Evolutionary conservation across 2,797 vertebrate species (phyloP).

Genomic region (Ateles fusciceps): DNA sequence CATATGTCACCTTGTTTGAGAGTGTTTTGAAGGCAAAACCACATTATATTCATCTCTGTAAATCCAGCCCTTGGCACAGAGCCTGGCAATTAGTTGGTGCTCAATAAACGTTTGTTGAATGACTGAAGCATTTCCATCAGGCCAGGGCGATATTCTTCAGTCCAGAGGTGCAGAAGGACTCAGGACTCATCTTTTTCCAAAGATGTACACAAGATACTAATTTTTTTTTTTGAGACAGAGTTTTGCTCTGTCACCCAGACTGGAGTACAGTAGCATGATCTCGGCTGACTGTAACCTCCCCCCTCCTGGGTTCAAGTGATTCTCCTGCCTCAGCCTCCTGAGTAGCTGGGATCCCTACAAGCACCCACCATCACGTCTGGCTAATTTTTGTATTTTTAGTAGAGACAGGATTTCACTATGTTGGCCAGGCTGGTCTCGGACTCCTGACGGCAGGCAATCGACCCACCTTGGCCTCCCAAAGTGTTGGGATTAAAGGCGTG

Average conservation of each 20-base stretch:
- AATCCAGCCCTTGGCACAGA: background rate
- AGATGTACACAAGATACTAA: background rate
- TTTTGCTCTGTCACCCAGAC: background rate
- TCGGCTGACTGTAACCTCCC: background rate
- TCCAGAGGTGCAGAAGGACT: background rate
- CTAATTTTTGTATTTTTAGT: background rate
- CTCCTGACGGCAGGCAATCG: background rate
- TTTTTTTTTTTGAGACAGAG: background rate
- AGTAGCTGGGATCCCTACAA: background rate
- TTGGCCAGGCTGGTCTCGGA: background rate
- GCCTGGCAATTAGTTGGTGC: background rate
- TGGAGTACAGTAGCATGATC: rapidly evolving
- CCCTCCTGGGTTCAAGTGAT: background rate
- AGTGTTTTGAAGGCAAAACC: background rate
- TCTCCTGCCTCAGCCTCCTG: background rate
- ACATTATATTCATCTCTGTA: background rate
- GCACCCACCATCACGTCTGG: rapidly evolving
- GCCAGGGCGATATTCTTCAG: background rate
- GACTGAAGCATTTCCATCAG: background rate
- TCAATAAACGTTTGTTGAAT: background rate
- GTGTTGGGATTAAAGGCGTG: background rate
- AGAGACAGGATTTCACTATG: background rate
- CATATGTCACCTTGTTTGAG: background rate
- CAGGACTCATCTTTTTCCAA: background rate
- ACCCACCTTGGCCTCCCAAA: background rate